Conservation (phyloP, 2,888 invertebrate species). For the Oxystoma pomonae region DNA sequence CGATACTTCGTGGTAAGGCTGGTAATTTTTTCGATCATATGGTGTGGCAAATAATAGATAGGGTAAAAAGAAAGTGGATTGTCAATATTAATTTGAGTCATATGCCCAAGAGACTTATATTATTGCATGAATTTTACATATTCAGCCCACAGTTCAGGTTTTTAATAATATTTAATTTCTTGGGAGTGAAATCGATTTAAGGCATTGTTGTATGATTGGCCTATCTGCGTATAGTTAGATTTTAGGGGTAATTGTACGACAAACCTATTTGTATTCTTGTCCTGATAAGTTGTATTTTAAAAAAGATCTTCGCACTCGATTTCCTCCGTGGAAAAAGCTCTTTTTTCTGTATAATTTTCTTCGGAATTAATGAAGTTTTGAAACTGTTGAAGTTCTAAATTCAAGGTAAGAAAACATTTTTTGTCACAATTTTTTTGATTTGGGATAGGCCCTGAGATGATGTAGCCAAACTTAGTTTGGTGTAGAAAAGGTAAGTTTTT, state of each 20-base stretch:
- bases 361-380: background rate
- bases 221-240: too few relatives aligned
- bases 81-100: conserved; percentile 12
- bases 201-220: too few relatives aligned
- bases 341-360: background rate
- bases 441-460: background rate
- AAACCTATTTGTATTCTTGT: background rate
- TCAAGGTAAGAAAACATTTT: background rate
- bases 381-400: background rate
- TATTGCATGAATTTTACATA: background rate
- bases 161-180: background rate
- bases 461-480: background rate
- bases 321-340: too few relatives aligned
- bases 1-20: background rate
- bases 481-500: background rate
- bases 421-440: background rate
- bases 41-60: conserved; percentile 6
- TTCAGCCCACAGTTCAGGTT: background rate
- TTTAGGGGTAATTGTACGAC: background rate
- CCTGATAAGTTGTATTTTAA: too few relatives aligned
- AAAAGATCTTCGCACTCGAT: too few relatives aligned
- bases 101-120: conserved; percentile 5
- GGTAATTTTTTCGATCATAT: too few relatives aligned
- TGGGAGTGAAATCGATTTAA: too few relatives aligned
- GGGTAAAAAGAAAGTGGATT: background rate